Base-by-base conservation (phyloP, 2,113 vertebrate species). In the Saimiri boliviensis region DNA sequence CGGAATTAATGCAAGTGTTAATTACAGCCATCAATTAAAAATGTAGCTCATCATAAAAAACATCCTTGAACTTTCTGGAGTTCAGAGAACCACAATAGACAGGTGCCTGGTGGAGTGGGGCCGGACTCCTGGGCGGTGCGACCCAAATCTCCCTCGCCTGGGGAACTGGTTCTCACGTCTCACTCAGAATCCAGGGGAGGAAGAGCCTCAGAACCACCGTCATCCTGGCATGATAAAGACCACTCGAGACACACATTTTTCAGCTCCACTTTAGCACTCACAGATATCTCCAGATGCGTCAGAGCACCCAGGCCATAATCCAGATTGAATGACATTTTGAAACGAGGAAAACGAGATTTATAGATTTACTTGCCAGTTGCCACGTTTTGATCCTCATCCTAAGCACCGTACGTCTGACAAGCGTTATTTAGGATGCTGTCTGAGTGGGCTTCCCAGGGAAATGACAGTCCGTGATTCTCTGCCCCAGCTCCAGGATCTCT, bases 401-500 rank as follows among this genome's bases (percentile, higher is more conserved):
- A 63, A 98, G 93, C 91, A 88, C n/a, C 58, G 45, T 40, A 45
- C 79, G 0, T 25, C 21, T 98, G 97, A 94, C 97, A 97, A 80
- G 80, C 7, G 76, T 82, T 49, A 49, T 60, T 85, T 37, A 77
- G 89, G 63, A 35, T n/a, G 86, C 94, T 89, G 97, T 85, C 97
- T 58, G 93, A 91, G 21, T 23, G 97, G 96, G 93, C 89, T 94
- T 97, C 97, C 92, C 58, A n/a, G 95, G 71, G 84, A 97, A 93
- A 86, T 80, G 97, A 96, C 92, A 97, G 79, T 88, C 70, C 30
- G 52, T 84, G 91, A 23, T 88, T 91, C 91, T 91, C 93, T 6
- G 20, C 8, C 76, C 96, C 94, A 54, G 96, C 95, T 95, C 0
- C 0, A 0, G 56, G 63, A 1, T 5, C 0, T 0, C 42, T 0